Percentiles rank a stretch among this genome's conserved stretches.
Conservation (phyloP, 2,797 vertebrate genomes). For the Pangasius krempfi region DNA sequence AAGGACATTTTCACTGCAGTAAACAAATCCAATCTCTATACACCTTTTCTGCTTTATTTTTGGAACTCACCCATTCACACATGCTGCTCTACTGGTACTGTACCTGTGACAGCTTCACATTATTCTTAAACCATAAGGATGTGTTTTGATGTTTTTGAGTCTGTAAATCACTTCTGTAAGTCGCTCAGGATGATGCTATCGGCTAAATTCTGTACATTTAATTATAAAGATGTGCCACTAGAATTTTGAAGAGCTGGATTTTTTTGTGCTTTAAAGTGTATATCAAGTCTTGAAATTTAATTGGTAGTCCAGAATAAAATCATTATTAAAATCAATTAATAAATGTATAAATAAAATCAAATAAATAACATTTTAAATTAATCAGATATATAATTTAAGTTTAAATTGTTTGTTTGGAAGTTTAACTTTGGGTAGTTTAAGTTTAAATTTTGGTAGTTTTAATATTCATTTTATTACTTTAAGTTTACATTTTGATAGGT, state of each 20-base stretch:
- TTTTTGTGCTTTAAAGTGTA: neutral
- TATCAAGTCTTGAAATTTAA: neutral
- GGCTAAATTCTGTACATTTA: neutral
- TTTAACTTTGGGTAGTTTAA: neutral
- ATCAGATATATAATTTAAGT: neutral
- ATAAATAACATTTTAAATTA: neutral
- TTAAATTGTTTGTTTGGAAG: neutral
- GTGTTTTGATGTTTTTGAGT: neutral
- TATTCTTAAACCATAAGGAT: neutral
- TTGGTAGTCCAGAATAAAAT: neutral
- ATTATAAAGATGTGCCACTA: neutral
- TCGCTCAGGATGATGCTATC: neutral
- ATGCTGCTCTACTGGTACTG: neutral
- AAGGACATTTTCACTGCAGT: neutral
- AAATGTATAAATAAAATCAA: neutral
- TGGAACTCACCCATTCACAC: neutral
- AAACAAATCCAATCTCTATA: neutral
- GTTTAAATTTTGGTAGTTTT: neutral
- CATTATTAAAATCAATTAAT: neutral
- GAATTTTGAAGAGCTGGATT: neutral
- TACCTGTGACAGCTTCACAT: neutral
- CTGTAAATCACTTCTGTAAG: neutral
- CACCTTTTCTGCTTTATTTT: neutral
- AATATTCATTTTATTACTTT: neutral
- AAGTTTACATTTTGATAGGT: neutral